phyloP scores from a whole-genome alignment of 2,797 vertebrate species.

The Meriones psammophilus region DNA sequence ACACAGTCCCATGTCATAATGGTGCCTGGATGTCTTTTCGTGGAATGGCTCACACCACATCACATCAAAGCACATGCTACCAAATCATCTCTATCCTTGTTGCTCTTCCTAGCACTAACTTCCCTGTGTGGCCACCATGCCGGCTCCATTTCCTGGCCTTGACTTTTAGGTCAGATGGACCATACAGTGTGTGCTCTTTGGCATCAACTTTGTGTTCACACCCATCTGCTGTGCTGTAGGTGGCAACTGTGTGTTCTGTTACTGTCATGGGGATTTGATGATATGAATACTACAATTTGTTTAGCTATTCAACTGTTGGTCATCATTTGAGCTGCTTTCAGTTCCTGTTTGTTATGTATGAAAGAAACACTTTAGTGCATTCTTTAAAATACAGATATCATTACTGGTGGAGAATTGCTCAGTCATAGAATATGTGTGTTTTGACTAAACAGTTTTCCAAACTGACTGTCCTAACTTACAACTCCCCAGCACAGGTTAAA shows the following conservation, averaged over 20 bases:
- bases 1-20: not conserved
- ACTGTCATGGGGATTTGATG: not conserved
- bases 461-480: not conserved
- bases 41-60: not conserved
- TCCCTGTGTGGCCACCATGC: not conserved
- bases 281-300: not conserved
- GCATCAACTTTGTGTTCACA: not conserved
- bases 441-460: not conserved
- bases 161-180: not conserved
- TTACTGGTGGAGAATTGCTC: not conserved
- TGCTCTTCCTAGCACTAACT: not conserved
- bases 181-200: not conserved
- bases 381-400: not conserved
- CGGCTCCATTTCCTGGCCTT: slow-evolving; percentile 23
- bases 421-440: not conserved
- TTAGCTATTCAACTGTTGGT: not conserved
- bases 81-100: not conserved
- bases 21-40: not conserved
- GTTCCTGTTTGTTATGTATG: not conserved
- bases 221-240: not conserved
- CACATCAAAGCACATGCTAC: not conserved
- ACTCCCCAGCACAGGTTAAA: not conserved
- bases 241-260: not conserved
- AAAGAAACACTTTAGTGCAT: not conserved
- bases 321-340: not conserved